Conservation (phyloP, 2,888 invertebrate genomes). For the Silvanus unidentatus region DNA sequence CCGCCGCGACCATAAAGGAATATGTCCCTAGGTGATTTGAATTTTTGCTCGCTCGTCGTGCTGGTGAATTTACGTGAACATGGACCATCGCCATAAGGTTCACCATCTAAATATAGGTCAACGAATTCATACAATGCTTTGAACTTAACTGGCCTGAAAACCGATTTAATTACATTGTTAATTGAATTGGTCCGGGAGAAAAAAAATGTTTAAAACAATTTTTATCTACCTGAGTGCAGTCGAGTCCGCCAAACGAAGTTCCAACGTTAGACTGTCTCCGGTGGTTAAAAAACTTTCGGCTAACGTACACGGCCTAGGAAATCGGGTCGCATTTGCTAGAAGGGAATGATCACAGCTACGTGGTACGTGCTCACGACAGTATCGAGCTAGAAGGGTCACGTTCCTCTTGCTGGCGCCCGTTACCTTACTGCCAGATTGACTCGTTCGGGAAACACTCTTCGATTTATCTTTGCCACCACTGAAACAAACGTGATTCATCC, state of each 20-base stretch:
- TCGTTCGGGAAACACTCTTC: slow-evolving; percentile 27
- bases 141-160: slow-evolving; percentile 72
- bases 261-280: slow-evolving; percentile 73
- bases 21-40: slow-evolving; percentile 75
- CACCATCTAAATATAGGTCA: slow-evolving; percentile 79
- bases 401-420: slow-evolving; percentile 48
- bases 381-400: slow-evolving; percentile 72
- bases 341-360: slow-evolving; percentile 78
- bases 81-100: slow-evolving; percentile 65
- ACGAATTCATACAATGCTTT: slow-evolving; percentile 85
- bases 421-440: slow-evolving; percentile 47
- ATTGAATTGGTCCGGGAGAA: not conserved
- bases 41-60: slow-evolving; percentile 55
- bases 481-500: slow-evolving; percentile 23
- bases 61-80: slow-evolving; percentile 75
- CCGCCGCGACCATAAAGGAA: slow-evolving; percentile 84
- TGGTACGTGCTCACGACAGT: slow-evolving; percentile 76
- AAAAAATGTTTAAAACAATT: not conserved
- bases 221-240: slow-evolving; percentile 71
- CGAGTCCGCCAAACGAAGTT: slow-evolving; percentile 72
- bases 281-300: slow-evolving; percentile 80
- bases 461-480: slow-evolving; percentile 37
- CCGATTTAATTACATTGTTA: not conserved
- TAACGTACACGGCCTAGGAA: slow-evolving; percentile 65
- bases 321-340: slow-evolving; percentile 50